Conservation (phyloP, 2,113 vertebrate genomes). For the Podiceps cristatus region DNA sequence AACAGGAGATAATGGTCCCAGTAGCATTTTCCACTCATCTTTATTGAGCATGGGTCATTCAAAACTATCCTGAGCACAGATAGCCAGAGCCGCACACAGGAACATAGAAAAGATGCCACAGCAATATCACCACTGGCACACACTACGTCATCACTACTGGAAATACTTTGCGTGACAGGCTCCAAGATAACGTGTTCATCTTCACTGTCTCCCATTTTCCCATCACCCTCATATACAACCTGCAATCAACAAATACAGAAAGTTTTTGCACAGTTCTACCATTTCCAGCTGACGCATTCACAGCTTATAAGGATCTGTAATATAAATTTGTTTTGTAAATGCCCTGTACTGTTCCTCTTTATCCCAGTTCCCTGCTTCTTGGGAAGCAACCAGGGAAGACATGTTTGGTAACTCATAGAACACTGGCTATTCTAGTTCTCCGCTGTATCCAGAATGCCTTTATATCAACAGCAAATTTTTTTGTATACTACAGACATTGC, state of each 20-base stretch:
- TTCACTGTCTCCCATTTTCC: neutral
- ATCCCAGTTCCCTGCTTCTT: neutral
- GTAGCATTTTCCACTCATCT: neutral
- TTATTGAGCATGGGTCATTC: neutral
- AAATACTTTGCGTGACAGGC: neutral
- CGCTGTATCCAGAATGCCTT: neutral
- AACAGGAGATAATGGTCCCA: neutral
- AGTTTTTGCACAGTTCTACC: neutral
- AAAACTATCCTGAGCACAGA: neutral
- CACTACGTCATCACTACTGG: neutral
- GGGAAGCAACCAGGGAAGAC: neutral
- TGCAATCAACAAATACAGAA: neutral
- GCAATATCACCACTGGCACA: neutral
- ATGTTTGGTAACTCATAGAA: neutral
- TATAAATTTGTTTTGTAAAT: neutral
- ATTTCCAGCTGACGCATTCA: neutral
- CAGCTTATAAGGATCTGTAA: neutral
- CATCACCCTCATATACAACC: neutral
- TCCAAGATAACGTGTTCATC: neutral
- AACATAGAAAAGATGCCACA: neutral
- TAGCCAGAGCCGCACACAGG: neutral
- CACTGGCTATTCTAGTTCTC: neutral
- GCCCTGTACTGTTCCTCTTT: neutral
- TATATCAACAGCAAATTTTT: neutral
- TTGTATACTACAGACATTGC: neutral